A percentile compares a stretch with the other conserved stretches of the same genome.
phyloP scores from a whole-genome alignment of 2,797 vertebrate species.

The Hirundo rustica region DNA sequence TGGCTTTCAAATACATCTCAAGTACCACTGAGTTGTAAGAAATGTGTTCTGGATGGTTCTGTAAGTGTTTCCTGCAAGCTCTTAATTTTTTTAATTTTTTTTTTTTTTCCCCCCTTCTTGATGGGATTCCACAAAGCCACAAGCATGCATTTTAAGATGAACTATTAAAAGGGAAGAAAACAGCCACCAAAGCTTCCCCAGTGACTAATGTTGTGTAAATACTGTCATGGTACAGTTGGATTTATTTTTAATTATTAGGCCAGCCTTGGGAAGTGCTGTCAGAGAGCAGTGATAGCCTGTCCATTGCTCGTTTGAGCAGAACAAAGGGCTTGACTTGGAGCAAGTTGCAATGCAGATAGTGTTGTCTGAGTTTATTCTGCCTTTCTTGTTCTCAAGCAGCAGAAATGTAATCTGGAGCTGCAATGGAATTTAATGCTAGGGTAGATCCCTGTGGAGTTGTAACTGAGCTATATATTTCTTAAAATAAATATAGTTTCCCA shows the following conservation, averaged over 20 bases:
- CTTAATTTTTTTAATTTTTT: not conserved
- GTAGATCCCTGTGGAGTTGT: not conserved
- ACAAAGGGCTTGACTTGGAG: slow-evolving; percentile 45
- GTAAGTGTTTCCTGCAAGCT: not conserved
- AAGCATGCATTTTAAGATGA: not conserved
- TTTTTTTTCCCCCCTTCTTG: not conserved
- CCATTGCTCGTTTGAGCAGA: slow-evolving; percentile 59
- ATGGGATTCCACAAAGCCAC: not conserved
- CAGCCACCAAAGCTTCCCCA: not conserved
- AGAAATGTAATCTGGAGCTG: slow-evolving; percentile 15
- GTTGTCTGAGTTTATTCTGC: slow-evolving; percentile 2
- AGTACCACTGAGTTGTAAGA: not conserved
- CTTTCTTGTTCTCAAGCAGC: slow-evolving; percentile 2
- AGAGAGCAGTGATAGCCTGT: slow-evolving; percentile 36
- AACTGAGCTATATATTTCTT: not conserved
- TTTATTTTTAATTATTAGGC: slow-evolving; percentile 66
- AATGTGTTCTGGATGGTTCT: not conserved
- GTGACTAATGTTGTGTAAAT: slow-evolving; percentile 42
- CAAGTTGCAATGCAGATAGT: slow-evolving; percentile 18
- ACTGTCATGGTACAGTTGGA: not conserved
- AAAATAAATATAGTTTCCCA: not conserved
- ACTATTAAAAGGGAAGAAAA: not conserved
- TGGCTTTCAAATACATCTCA: not conserved
- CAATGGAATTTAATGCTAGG: not conserved
- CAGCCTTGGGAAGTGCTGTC: slow-evolving; percentile 48